Base-by-base conservation (phyloP, 2,888 invertebrate species). In the Thymelicus acteon region DNA sequence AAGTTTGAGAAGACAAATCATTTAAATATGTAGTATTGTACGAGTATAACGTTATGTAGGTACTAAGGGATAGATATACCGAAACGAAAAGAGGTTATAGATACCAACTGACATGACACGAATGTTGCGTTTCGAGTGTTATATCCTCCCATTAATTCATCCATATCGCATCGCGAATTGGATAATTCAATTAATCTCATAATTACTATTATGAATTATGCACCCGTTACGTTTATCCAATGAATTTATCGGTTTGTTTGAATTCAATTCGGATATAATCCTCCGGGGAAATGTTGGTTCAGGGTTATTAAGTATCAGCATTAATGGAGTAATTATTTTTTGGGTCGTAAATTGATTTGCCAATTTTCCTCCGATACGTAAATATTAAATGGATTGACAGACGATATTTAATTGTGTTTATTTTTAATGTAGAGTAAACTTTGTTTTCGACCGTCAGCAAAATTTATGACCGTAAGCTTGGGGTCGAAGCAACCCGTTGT, bases 241-340 rank as follows among this genome's bases (percentile, higher is more conserved):
- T 71, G 65, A 71, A 67, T 71, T 67, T 58, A 62, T 61, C 37
- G 54, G 37, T 58, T 39, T 65, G 60, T 71, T 72, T 72, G 63
- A n/a, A 64, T 47, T 47, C 60, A 67, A 72, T 69, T 60, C 37
- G 37, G 49, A 49, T 39, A 44, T 65, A 40, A 15, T 39, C 12
- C 58, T 24, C 57, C 10, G 19, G 65, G 37, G 60, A 47, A 62
- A 47, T 63, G 24, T 63, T 69, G 44, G 57, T 57, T 69, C 62
- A n/a, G 58, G 40, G 24, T 60, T 60, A 67, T 67, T 64, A 52
- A 49, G 19, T 39, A 63, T 58, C 57, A 37, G 39, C 57, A 40
- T 62, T 37, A 48, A 57, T 48, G 13, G 57, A 44, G 49, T 52
- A 52, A 62, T 62, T 52, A 61, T 54, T 62, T 68, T 31, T 58